phyloP scores from a whole-genome alignment of 1,140 invertebrate species.

The Eumaeus atala region DNA sequence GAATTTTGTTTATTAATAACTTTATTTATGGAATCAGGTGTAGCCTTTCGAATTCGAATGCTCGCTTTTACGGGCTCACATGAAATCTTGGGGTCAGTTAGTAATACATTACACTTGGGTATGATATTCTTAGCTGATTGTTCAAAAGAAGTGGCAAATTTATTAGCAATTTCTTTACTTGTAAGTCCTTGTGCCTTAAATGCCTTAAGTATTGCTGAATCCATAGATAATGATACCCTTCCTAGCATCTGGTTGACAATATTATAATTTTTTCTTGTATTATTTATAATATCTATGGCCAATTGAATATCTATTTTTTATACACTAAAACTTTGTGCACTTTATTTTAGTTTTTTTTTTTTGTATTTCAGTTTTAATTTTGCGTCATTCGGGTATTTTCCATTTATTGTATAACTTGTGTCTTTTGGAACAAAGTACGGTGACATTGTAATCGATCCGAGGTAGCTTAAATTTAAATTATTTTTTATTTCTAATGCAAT shows the following conservation, averaged over 20 bases:
- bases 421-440: neutral
- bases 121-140: too few relatives aligned
- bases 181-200: neutral
- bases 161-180: neutral
- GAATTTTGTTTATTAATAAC: too few relatives aligned
- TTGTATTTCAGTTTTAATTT: neutral
- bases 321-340: too few relatives aligned
- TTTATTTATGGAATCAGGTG: neutral
- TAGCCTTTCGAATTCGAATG: neutral
- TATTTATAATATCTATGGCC: too few relatives aligned
- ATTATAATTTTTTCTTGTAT: too few relatives aligned
- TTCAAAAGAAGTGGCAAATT: too few relatives aligned
- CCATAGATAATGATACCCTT: too few relatives aligned
- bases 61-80: neutral
- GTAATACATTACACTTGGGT: neutral
- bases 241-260: too few relatives aligned
- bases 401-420: neutral
- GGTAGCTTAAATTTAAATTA: neutral
- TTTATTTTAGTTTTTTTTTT: too few relatives aligned
- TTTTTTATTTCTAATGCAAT: too few relatives aligned
- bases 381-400: neutral
- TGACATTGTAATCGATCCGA: neutral
- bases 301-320: too few relatives aligned
- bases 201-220: neutral
- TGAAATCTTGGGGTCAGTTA: neutral